These are phyloP conservation scores for Lissocephala sabroskyi DNA, from an alignment of 2,888 invertebrate species.

Conservation along the genomic window DNA sequence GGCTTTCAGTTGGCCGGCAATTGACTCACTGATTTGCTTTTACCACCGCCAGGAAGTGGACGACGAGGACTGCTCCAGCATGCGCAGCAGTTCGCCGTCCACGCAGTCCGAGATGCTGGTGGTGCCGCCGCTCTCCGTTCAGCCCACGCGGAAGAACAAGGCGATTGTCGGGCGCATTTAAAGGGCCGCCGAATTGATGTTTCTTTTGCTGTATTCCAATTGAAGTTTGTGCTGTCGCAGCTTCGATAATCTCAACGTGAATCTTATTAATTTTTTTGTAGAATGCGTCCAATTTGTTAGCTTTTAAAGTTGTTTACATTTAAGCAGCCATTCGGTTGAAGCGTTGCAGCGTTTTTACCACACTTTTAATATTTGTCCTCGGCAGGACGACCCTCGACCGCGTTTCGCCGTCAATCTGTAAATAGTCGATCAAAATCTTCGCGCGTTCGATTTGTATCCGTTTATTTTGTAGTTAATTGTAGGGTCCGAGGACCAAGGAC, in stretches of 20 bases:
- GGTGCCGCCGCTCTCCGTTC: slow-evolving; percentile 85
- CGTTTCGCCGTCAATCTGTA: too few relatives aligned
- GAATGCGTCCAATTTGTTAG: slow-evolving; percentile 41
- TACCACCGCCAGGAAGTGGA: slow-evolving; percentile 83
- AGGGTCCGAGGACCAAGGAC: too few relatives aligned
- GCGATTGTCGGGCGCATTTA: slow-evolving; percentile 77
- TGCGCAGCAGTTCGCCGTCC: slow-evolving; percentile 71
- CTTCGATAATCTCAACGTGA: slow-evolving; percentile 16
- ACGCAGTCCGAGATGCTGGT: slow-evolving; percentile 77
- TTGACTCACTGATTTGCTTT: slow-evolving; percentile 83
- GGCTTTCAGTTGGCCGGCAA: slow-evolving; percentile 88
- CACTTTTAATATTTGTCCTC: not conserved
- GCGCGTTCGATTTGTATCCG: too few relatives aligned
- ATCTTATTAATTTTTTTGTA: slow-evolving; percentile 18
- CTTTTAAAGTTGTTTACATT: slow-evolving; percentile 27
- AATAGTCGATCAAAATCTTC: too few relatives aligned
- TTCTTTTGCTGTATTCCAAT: slow-evolving; percentile 16
- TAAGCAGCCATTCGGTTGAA: slow-evolving; percentile 20
- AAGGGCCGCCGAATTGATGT: not conserved
- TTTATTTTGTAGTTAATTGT: too few relatives aligned
- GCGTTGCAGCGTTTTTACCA: slow-evolving; percentile 51
- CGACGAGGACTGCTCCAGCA: slow-evolving; percentile 74
- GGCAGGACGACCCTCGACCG: too few relatives aligned
- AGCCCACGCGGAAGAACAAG: slow-evolving; percentile 86
- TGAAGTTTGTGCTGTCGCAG: slow-evolving; percentile 28